A percentile compares a stretch with the other conserved stretches of the same genome.
phyloP scores from a whole-genome alignment of 2,888 invertebrate genomes.

The Podotricha telesiphe region DNA sequence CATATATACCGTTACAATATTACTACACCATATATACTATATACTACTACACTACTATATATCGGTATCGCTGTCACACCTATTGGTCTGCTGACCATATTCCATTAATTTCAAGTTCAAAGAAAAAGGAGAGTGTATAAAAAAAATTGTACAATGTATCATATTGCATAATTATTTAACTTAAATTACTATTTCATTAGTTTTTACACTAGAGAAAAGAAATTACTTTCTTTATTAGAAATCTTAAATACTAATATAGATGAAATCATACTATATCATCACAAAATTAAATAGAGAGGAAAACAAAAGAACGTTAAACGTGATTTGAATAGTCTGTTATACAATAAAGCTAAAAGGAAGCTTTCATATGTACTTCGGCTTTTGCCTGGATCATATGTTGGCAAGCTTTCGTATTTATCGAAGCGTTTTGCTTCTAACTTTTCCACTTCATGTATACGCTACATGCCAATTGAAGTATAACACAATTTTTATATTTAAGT shows the following conservation, averaged over 20 bases:
- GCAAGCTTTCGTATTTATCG: conserved; percentile 26
- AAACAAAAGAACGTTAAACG: background rate
- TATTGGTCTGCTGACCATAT: no score
- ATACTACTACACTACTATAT: no score
- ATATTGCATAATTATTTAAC: no score
- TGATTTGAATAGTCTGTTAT: conserved; percentile 22
- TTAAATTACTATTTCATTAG: no score
- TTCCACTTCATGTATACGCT: conserved; percentile 20
- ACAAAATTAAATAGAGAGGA: background rate
- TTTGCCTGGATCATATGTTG: conserved; percentile 23
- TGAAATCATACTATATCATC: background rate
- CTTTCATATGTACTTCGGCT: conserved; percentile 16
- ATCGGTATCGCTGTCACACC: no score
- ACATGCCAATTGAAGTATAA: conserved; percentile 21
- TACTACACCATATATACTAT: no score
- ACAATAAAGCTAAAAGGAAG: conserved; percentile 18
- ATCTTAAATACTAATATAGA: background rate
- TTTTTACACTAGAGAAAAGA: no score
- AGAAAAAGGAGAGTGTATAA: no score
- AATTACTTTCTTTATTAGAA: no score
- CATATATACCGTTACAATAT: no score
- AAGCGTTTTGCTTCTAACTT: conserved; percentile 29
- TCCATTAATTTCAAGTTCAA: no score
- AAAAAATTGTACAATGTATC: no score
- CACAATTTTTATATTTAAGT: conserved; percentile 21